Percentiles rank a stretch among this genome's conserved stretches.
These are phyloP conservation scores for Cranoglanis bouderius DNA, from an alignment of 2,113 vertebrate species.

Conservation along the genomic window DNA sequence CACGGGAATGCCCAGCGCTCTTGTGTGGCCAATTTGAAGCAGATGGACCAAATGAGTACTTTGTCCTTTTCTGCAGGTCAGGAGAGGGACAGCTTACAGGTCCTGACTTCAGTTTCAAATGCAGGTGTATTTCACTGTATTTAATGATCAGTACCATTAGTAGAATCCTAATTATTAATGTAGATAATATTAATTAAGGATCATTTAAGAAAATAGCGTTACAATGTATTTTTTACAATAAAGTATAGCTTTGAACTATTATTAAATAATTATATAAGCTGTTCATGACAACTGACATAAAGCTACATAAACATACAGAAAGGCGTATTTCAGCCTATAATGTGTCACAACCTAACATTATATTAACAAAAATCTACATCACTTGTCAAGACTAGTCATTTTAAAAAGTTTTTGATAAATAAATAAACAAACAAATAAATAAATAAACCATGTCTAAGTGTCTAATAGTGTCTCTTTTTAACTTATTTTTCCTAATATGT, in stretches of 20 bases:
- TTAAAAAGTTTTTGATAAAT: neutral
- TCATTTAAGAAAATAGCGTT: neutral
- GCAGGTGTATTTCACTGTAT: neutral
- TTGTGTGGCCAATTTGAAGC: constrained; percentile 33
- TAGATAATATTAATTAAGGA: neutral
- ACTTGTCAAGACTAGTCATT: neutral
- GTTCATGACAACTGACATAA: neutral
- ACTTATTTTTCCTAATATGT: neutral
- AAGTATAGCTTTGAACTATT: neutral
- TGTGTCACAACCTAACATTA: neutral
- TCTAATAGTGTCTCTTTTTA: neutral
- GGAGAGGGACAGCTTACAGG: neutral
- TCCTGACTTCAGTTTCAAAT: neutral
- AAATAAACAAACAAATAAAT: neutral
- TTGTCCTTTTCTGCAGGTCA: neutral
- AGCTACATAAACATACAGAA: neutral
- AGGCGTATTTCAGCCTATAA: neutral
- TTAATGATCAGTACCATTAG: neutral
- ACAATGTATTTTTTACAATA: neutral
- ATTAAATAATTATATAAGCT: neutral
- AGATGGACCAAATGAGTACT: constrained; percentile 30
- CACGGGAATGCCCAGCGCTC: constrained; percentile 49
- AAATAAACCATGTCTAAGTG: neutral
- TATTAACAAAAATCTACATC: neutral
- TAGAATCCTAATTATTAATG: neutral